A percentile compares a stretch with the other conserved stretches of the same genome.
These are phyloP conservation scores for Drosophila nannoptera DNA, from an alignment of 1,140 invertebrate genomes.

Conservation along the genomic window DNA sequence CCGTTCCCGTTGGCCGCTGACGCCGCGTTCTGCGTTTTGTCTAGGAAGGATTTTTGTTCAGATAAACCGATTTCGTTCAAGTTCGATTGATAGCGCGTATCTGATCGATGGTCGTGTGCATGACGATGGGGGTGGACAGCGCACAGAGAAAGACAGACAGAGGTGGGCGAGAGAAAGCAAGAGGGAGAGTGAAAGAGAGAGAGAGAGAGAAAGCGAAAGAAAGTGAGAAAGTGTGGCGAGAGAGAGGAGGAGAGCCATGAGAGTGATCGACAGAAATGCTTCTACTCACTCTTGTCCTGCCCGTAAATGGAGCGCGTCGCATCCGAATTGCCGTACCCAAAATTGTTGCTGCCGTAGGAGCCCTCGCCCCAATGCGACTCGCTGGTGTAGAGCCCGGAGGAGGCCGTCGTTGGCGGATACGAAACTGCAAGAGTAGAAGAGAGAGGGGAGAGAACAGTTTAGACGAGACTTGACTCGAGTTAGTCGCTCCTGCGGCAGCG, in stretches of 20 bases:
- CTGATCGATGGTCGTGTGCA: conserved; percentile 50
- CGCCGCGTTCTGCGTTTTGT: conserved; percentile 78
- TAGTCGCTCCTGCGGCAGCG: too few species aligned
- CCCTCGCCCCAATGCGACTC: conserved; percentile 65
- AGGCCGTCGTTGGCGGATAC: conserved; percentile 68
- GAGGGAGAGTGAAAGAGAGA: conserved; percentile 32
- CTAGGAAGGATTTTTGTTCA: conserved; percentile 83
- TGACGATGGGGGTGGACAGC: conserved; percentile 24
- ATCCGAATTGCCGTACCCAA: conserved; percentile 49
- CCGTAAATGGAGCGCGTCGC: conserved; percentile 57
- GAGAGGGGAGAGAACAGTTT: background rate
- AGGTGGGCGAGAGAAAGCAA: conserved; percentile 13
- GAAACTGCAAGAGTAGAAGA: conserved; percentile 52
- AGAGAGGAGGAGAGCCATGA: background rate
- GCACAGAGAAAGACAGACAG: conserved; percentile 14
- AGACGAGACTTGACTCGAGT: background rate
- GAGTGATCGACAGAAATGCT: background rate
- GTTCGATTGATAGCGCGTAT: conserved; percentile 84
- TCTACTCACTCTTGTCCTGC: conserved; percentile 70
- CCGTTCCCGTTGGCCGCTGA: conserved; percentile 48
- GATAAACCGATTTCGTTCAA: conserved; percentile 86
- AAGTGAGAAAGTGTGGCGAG: conserved; percentile 43
- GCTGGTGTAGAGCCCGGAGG: conserved; percentile 60
- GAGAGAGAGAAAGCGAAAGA: conserved; percentile 29
- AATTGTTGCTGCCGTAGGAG: conserved; percentile 29